Base-by-base conservation (phyloP, 53 echinoderm and acorn worm species). In the Mesocentrotus franciscanus region DNA sequence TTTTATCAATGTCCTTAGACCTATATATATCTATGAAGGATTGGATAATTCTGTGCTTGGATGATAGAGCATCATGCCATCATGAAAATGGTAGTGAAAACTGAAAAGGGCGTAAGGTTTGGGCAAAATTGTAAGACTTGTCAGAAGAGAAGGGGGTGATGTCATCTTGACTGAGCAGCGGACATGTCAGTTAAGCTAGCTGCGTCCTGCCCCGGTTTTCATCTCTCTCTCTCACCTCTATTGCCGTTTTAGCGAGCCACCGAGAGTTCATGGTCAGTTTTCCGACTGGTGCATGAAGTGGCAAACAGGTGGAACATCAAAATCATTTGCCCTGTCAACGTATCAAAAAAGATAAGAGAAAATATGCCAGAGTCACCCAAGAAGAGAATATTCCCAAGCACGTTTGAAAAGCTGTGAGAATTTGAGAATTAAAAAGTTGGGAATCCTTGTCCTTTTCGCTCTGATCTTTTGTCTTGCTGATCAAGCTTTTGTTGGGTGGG, bases 181-280 rank as follows among this genome's bases (percentile, higher is more conserved):
- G 87, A 87, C 87, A 27, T 87, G 87, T 87, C 87, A 87, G 87
- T 87, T 87, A 87, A 58, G 49, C 6, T 18, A 3, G 17, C 57
- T 29, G 26, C 20, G n/a, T 56, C 58, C 58, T 58, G 87, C 29
- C 58, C 87, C 34, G 56, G 8, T 87, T 87, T 85, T 29, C 87
- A 58, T 58, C 56, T 27, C 27, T 75, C 27, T 27, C 56, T 87
- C 58, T 57, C 87, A 87, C 87, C 87, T 87, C 17, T 4, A 24
- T 87, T 84, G 57, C 87, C 87, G 9, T 58, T 58, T 87, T 58
- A 59, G 87, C 58, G 61, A 92, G 92, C 92, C 92, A 92, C 16
- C 1, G 24, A 72, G 17, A 92, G 92, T 92, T 92, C 92, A 92
- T 56, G 92, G 92, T 27, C 92, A 27, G 55, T 92, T 71, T 72